phyloP scores from a whole-genome alignment of 2,113 vertebrate genomes.

The Syrrhaptes paradoxus region DNA sequence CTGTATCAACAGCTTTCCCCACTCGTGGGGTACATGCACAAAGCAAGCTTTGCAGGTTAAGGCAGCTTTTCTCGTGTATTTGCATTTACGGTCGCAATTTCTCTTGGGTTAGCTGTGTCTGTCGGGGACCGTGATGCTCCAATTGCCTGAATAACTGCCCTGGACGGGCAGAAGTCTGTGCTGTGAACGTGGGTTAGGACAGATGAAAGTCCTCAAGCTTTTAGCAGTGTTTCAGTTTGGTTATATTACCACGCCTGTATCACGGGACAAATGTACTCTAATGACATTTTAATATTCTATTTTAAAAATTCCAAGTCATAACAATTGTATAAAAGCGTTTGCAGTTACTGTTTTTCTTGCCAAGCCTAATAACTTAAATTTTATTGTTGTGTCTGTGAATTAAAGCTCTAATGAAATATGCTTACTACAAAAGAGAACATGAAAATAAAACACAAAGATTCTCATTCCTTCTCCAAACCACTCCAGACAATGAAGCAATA shows the following conservation, averaged over 20 bases:
- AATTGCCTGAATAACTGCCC: neutral
- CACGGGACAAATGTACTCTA: neutral
- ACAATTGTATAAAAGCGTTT: neutral
- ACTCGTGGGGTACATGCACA: neutral
- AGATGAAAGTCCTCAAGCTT: neutral
- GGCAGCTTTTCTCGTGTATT: neutral
- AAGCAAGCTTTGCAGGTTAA: neutral
- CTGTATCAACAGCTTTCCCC: slow-evolving; percentile 29
- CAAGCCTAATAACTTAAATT: neutral
- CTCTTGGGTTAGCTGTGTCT: neutral
- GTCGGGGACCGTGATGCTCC: neutral
- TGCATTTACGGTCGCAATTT: neutral
- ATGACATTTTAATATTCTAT: neutral
- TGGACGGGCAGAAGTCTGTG: fast-evolving
- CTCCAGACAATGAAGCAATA: neutral
- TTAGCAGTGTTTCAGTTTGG: neutral
- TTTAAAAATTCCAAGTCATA: neutral
- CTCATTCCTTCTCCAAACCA: neutral
- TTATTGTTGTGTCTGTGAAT: neutral
- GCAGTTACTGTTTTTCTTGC: neutral
- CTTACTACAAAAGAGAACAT: neutral
- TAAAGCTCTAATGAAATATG: neutral
- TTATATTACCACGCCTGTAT: neutral
- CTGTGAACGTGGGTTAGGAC: neutral
- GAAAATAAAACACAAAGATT: neutral